Evolutionary conservation across 2,888 invertebrate species (phyloP), one percentile per base, ranked within the genome.

Genomic region (Hypena proboscidalis): DNA sequence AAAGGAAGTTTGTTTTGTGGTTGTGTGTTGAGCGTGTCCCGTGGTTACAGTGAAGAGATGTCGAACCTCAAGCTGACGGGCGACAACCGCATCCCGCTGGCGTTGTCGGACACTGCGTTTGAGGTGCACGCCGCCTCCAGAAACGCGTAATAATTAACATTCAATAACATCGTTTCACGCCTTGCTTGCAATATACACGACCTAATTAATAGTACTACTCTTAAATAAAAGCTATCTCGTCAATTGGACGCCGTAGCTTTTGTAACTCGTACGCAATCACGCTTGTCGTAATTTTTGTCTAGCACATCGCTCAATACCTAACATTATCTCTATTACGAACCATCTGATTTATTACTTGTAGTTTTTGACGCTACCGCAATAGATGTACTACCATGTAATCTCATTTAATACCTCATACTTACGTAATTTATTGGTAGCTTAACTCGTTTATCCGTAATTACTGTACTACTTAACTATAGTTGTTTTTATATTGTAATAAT

Each of bases 21-120:
- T 36, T 35, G 46, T 51, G 7, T 43, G 48, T 70, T 73, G 70
- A 71, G 63, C 52, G 55, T 60, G 55, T 61, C 55, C 55, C 76
- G 67, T 83, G 74, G 71, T 90, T 90, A 67, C 90, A 90, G 90
- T 67, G 90, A 90, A 78, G 90, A 90, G 80, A 90, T 90, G 90
- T 89, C 90, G 51, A 90, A 90, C 77, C 70, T 90, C 78, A 88
- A 89, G 78, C 80, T 90, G 81, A 82, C 65, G 55, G 90, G 90
- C 38, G 90, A 90, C 67, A 89, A 86, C 74, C 90, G 90, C 74
- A 90, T 90, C 78, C 90, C 90, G 50, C 64, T 90, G 81, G 90
- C 90, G 77, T 76, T 90, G 71, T 90, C 90, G 38, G 90, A 90
- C 79, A 90, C 90, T 26, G 90, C 90, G 70, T 90, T 90, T 74